Percentiles rank a stretch among this genome's conserved stretches.
Evolutionary conservation across 2,888 invertebrate genomes (phyloP).

Genomic region (Pecten maximus): DNA sequence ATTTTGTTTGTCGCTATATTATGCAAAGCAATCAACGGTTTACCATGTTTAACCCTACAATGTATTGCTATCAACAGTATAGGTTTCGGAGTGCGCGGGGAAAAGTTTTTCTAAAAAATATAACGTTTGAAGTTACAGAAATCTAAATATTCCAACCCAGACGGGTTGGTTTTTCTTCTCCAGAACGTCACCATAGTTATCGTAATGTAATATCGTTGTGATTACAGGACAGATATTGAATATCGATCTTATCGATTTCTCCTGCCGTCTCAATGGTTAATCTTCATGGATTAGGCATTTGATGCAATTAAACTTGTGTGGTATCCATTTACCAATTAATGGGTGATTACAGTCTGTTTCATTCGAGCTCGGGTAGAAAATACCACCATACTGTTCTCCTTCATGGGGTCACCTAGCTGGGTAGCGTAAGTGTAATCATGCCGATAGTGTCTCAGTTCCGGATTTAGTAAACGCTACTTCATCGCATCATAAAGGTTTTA

Average conservation of each 20-base stretch:
- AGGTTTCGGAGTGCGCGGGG: too few relatives aligned
- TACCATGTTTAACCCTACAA: too few relatives aligned
- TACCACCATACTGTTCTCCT: not conserved
- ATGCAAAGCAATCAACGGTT: too few relatives aligned
- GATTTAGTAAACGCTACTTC: too few relatives aligned
- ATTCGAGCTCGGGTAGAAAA: not conserved
- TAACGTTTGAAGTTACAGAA: too few relatives aligned
- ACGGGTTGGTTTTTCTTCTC: not conserved
- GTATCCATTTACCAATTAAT: not conserved
- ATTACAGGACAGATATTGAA: not conserved
- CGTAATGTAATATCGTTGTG: not conserved
- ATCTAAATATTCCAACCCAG: too few relatives aligned
- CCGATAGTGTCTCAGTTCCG: not conserved
- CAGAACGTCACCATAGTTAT: not conserved
- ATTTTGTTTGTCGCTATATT: too few relatives aligned
- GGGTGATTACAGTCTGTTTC: not conserved
- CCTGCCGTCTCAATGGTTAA: not conserved
- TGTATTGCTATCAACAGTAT: too few relatives aligned
- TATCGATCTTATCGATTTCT: not conserved
- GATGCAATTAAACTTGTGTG: not conserved
- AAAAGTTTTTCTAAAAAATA: too few relatives aligned
- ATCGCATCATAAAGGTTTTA: too few relatives aligned
- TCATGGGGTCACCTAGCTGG: not conserved
- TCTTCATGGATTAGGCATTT: not conserved
- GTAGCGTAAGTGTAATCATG: not conserved